Evolutionary conservation across 2,113 vertebrate genomes (phyloP).

Genomic region (Naja naja): DNA sequence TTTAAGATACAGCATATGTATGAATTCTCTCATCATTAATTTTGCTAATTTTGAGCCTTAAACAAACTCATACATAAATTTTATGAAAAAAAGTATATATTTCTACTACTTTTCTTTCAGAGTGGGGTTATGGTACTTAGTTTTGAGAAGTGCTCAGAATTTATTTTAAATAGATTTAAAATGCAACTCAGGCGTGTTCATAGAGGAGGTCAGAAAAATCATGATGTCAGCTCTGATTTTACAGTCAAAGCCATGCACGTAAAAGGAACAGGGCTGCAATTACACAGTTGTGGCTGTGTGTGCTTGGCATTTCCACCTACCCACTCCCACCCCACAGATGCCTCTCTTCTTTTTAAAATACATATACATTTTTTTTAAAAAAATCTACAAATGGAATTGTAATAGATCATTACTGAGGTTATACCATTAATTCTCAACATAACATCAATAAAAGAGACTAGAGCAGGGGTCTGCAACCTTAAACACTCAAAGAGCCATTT

Average conservation of each 20-base stretch:
- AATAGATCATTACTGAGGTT: not conserved
- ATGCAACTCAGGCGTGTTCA: not conserved
- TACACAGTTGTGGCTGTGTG: not conserved
- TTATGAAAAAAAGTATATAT: not conserved
- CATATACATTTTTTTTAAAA: too few relatives aligned
- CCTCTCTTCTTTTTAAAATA: not conserved
- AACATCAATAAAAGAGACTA: not conserved
- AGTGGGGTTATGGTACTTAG: not conserved
- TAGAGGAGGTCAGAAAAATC: not conserved
- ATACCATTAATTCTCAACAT: not conserved
- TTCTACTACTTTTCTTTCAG: not conserved
- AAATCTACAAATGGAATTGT: not conserved
- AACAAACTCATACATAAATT: constrained; percentile 30
- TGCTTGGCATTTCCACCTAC: not conserved
- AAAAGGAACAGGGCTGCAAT: not conserved
- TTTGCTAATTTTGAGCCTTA: constrained; percentile 55
- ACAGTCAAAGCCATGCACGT: not conserved
- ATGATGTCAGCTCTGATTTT: not conserved
- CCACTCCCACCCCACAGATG: not conserved
- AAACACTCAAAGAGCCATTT: too few relatives aligned
- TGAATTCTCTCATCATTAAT: constrained; percentile 47
- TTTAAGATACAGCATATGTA: not conserved
- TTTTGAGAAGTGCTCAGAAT: not conserved
- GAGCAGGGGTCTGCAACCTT: not conserved
- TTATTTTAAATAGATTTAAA: not conserved